A percentile compares a stretch with the other conserved stretches of the same genome.
Conservation (phyloP, 2,113 vertebrate species). For the Furnarius figulus region DNA sequence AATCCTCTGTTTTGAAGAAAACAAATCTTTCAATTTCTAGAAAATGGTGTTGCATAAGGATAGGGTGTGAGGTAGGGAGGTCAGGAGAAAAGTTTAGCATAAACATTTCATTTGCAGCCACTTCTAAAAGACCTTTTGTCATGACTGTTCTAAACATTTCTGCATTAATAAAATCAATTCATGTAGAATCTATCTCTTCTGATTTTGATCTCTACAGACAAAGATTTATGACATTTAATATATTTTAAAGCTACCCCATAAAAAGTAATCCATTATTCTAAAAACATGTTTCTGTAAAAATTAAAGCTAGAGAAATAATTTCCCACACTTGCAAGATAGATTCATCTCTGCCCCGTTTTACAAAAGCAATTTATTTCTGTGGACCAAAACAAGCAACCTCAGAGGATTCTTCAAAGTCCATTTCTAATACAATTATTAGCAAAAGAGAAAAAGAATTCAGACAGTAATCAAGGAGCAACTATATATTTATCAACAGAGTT, state of each 20-base stretch:
- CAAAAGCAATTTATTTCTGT: neutral
- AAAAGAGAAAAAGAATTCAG: neutral
- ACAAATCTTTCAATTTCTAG: neutral
- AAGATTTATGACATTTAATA: constrained; percentile 66
- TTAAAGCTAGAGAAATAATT: constrained; percentile 3
- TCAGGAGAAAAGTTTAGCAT: neutral
- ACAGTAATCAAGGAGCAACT: neutral
- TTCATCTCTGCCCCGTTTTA: neutral
- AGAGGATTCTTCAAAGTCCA: neutral
- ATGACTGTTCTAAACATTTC: neutral
- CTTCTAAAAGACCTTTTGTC: neutral
- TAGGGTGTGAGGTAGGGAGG: fast-evolving
- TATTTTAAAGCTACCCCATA: constrained; percentile 32
- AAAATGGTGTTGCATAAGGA: neutral
- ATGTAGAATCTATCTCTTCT: constrained; percentile 14
- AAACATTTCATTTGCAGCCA: neutral
- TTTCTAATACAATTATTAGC: neutral
- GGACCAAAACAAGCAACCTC: neutral
- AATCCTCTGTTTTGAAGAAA: neutral
- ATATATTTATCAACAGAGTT: neutral
- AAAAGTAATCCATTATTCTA: constrained; percentile 47
- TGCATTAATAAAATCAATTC: neutral
- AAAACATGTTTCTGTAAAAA: constrained; percentile 42
- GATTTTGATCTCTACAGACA: constrained; percentile 1
- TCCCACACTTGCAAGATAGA: neutral